These are phyloP conservation scores for Nanorana parkeri DNA, from an alignment of 2,113 vertebrate genomes.

Conservation along the genomic window DNA sequence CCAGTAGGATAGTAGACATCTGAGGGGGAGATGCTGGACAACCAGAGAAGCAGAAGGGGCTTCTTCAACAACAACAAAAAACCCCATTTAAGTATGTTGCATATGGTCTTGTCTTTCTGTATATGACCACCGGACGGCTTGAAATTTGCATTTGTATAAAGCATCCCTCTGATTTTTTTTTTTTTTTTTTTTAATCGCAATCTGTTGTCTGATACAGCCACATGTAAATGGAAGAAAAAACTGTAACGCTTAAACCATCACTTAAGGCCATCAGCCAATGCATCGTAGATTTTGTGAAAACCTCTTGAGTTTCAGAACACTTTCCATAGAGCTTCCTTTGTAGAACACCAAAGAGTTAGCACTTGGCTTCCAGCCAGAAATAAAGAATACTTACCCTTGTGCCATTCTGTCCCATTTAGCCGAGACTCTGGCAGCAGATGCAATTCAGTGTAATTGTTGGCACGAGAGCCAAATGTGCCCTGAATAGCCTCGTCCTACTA, in stretches of 20 bases:
- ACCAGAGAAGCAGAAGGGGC: too few species aligned
- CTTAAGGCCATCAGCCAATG: conserved; percentile 36
- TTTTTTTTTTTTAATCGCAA: neutral
- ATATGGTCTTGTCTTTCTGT: too few species aligned
- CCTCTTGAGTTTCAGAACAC: conserved; percentile 59
- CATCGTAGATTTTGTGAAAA: conserved; percentile 63
- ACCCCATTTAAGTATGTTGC: too few species aligned
- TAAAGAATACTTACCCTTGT: conserved; percentile 69
- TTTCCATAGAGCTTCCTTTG: conserved; percentile 63
- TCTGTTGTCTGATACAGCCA: neutral
- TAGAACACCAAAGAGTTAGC: conserved; percentile 64
- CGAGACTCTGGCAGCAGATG: conserved; percentile 63
- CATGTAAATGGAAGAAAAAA: too few species aligned
- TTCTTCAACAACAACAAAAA: too few species aligned
- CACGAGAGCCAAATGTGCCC: conserved; percentile 59
- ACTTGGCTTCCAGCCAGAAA: conserved; percentile 65
- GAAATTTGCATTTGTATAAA: neutral
- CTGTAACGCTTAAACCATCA: neutral
- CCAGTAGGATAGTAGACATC: too few species aligned
- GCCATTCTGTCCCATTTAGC: conserved; percentile 63
- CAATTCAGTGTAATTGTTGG: conserved; percentile 66
- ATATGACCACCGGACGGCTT: too few species aligned
- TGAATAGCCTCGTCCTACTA: conserved; percentile 64
- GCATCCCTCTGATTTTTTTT: neutral
- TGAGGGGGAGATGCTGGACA: too few species aligned